Percentiles rank a stretch among this genome's conserved stretches.
These are phyloP conservation scores for Lepilemur septentrionalis DNA, from an alignment of 2,797 vertebrate species.

Conservation along the genomic window DNA sequence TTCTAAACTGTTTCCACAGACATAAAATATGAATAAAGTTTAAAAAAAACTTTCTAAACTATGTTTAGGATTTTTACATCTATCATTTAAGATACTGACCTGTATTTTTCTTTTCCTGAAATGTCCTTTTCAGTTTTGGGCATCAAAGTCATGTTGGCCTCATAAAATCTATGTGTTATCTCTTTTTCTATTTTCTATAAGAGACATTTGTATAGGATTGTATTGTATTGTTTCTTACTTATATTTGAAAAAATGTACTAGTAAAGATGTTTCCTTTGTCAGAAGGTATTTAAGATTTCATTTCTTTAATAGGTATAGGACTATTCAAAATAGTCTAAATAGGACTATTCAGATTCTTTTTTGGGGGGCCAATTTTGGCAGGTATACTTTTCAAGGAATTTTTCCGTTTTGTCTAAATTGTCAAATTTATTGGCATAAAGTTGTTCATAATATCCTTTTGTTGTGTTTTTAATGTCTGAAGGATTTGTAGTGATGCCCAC, in stretches of 20 bases:
- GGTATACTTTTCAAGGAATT: not conserved
- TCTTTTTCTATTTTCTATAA: not conserved
- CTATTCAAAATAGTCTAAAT: not conserved
- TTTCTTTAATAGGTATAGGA: not conserved
- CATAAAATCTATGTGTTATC: not conserved
- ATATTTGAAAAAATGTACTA: not conserved
- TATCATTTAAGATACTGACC: not conserved
- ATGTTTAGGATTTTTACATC: not conserved
- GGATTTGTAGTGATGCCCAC: not conserved
- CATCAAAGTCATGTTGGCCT: not conserved
- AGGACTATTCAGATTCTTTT: not conserved
- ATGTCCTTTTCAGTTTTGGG: not conserved
- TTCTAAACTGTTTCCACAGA: not conserved
- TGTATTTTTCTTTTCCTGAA: not conserved
- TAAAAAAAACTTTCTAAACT: not conserved
- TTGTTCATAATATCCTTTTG: not conserved
- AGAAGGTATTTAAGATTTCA: not conserved
- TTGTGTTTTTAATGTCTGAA: not conserved
- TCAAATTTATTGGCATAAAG: not conserved
- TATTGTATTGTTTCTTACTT: slow-evolving; percentile 10
- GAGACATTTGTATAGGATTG: not conserved
- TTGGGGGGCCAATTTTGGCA: not conserved
- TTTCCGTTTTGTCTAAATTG: not conserved
- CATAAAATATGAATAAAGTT: too few relatives aligned
- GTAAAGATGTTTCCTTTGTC: not conserved